phyloP scores from a whole-genome alignment of 2,797 vertebrate genomes.

The Spondyliosoma cantharus region DNA sequence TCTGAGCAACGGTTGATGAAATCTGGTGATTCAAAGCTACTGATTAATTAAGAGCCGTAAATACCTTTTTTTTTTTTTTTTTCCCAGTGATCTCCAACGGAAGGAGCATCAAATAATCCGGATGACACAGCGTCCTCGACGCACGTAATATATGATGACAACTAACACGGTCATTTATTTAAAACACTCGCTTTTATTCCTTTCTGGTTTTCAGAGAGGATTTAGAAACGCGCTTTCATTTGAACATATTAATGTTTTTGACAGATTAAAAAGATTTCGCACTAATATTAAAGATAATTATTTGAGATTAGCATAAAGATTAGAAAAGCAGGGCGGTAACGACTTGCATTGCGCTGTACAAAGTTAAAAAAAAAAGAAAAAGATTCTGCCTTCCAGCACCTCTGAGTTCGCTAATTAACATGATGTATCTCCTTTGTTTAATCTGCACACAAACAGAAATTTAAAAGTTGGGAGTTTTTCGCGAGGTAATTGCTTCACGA shows the following conservation, averaged over 20 bases:
- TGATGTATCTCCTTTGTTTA: background rate
- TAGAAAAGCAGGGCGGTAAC: background rate
- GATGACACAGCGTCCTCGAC: slow-evolving; percentile 11
- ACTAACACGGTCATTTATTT: background rate
- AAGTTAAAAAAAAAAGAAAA: background rate
- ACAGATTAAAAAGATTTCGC: background rate
- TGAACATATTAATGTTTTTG: background rate
- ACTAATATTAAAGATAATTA: background rate
- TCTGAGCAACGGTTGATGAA: slow-evolving; percentile 54
- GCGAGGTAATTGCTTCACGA: background rate
- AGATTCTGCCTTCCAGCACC: background rate
- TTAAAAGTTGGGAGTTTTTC: too few relatives aligned
- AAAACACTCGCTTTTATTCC: slow-evolving; percentile 1
- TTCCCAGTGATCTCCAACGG: slow-evolving; percentile 25
- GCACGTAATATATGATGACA: background rate
- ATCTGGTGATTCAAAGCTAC: slow-evolving; percentile 50
- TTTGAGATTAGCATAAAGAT: background rate
- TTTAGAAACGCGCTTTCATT: background rate
- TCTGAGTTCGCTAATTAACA: background rate
- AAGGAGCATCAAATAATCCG: slow-evolving; percentile 20
- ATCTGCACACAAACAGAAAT: too few relatives aligned
- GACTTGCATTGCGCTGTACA: background rate
- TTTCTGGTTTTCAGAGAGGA: slow-evolving; percentile 12
- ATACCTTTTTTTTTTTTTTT: slow-evolving; percentile 21
- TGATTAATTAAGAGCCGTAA: slow-evolving; percentile 57